Evolutionary conservation across 2,113 vertebrate species (phyloP).

Genomic region (Enhydra lutris): DNA sequence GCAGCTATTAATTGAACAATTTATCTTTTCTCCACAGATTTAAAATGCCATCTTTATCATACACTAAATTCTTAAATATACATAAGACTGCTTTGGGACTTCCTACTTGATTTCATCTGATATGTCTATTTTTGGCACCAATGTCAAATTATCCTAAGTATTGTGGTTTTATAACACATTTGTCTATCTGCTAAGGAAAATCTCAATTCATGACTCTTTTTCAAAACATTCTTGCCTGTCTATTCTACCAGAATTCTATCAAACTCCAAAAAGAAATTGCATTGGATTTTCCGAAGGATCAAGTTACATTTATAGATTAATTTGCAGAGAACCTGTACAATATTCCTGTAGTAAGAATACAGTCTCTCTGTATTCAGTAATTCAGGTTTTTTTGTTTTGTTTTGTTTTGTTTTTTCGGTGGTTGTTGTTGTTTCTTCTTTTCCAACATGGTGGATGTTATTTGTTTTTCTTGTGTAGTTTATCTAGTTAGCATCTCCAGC

Average conservation of each 20-base stretch:
- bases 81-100: conserved; percentile 34
- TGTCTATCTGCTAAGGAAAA: conserved; percentile 55
- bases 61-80: conserved; percentile 34
- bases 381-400: not conserved
- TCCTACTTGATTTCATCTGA: conserved; percentile 57
- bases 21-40: conserved; percentile 63
- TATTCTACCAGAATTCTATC: conserved; percentile 57
- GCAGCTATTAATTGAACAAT: conserved; percentile 56
- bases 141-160: conserved; percentile 33
- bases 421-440: not conserved
- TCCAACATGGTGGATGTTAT: not conserved
- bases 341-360: not conserved
- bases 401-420: not conserved
- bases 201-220: conserved; percentile 12
- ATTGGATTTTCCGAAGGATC: not conserved
- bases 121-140: not conserved
- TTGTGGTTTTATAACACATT: conserved; percentile 21
- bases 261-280: conserved; percentile 1
- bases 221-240: not conserved
- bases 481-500: not conserved
- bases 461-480: not conserved
- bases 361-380: not conserved
- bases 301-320: not conserved
- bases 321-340: not conserved
- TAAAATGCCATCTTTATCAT: conserved; percentile 60